These are phyloP conservation scores for Hymenochirus boettgeri DNA, from an alignment of 2,113 vertebrate species.

Conservation along the genomic window DNA sequence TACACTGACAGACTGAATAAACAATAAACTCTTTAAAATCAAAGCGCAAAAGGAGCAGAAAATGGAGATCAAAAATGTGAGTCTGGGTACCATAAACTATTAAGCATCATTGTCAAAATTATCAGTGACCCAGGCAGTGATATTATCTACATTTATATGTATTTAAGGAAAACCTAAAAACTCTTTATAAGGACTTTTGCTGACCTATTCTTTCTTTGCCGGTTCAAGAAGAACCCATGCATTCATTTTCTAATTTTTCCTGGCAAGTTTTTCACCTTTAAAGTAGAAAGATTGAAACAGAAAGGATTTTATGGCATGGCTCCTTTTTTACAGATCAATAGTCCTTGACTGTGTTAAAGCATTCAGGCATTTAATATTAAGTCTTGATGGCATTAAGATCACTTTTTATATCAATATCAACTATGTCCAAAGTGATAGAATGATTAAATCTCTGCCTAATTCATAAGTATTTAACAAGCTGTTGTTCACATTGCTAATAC, in stretches of 20 bases:
- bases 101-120: too few species aligned
- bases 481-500: background rate
- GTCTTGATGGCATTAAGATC: slow-evolving; percentile 36
- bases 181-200: too few species aligned
- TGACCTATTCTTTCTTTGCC: slow-evolving; percentile 19
- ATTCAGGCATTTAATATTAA: slow-evolving; percentile 22
- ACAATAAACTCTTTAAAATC: too few species aligned
- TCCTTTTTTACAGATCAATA: slow-evolving; percentile 32
- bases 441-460: background rate
- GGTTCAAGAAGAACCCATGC: too few species aligned
- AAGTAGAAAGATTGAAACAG: too few species aligned
- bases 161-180: slow-evolving; percentile 4
- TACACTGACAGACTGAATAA: too few species aligned
- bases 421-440: background rate
- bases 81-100: too few species aligned
- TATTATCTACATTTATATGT: slow-evolving; percentile 18
- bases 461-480: background rate
- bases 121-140: too few species aligned
- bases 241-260: slow-evolving; percentile 26
- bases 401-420: slow-evolving; percentile 33
- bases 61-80: too few species aligned
- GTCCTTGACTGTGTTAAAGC: slow-evolving; percentile 35
- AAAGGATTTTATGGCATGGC: slow-evolving; percentile 36
- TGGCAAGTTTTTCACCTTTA: slow-evolving; percentile 36
- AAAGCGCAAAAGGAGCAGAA: too few species aligned